Evolutionary conservation across 2,888 invertebrate genomes (phyloP), one percentile per base, ranked within the genome.

Genomic region (Apantesis nais): DNA sequence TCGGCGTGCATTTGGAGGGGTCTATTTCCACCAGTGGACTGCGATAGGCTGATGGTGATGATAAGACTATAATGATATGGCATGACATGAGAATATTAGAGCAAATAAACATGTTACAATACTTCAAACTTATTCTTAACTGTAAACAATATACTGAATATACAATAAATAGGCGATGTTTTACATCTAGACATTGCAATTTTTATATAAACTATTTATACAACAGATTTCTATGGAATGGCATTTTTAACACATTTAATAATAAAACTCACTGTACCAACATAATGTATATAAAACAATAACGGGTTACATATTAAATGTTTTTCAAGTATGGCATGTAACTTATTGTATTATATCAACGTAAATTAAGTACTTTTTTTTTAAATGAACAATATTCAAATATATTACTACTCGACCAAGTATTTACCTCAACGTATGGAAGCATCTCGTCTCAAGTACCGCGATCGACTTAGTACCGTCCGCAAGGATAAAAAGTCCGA

Each of bases 51-150:
- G n/a, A n/a, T n/a, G n/a, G n/a, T n/a, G n/a, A n/a, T n/a, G n/a
- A n/a, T n/a, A n/a, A n/a, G 34, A 34, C n/a, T 4, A 22, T 48
- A 48, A 41, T n/a, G n/a, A 11, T 2, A 22, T 9, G 48, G 9
- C 5, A 11, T 52, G n/a, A n/a, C 22, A 52, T 11, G 22, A 52
- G 22, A n/a, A n/a, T 52, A 9, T n/a, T 52, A 52, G 22, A 31
- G 29, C 2, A 39, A n/a, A 34, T 14, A n/a, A 31, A 19, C 22
- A 29, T 31, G 22, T 63, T 31, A 29, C 11, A 44, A 62, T 37
- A 63, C 63, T 63, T 63, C 31, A 63, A 63, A 63, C 63, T 63
- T 63, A 63, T 63, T 12, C 63, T 44, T 44, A 44, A 63, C 19
- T 5, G 44, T 63, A 63, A 58, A 63, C n/a, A 44, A 63, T 44